A percentile compares a stretch with the other conserved stretches of the same genome.
phyloP scores from a whole-genome alignment of 2,888 invertebrate genomes.

The Leptinotarsa tumamoca region DNA sequence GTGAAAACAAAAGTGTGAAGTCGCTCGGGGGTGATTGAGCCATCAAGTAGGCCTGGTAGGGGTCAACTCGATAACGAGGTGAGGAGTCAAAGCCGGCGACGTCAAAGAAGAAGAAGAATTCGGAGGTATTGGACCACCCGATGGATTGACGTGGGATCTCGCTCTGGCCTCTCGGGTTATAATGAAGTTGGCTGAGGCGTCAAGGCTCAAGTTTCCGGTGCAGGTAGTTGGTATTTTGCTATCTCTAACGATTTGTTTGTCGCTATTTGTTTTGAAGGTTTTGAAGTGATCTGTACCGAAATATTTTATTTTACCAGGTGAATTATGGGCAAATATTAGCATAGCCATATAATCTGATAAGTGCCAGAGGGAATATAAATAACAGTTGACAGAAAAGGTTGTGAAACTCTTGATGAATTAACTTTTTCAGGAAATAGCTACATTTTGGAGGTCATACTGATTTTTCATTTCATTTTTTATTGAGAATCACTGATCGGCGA shows the following conservation, averaged over 20 bases:
- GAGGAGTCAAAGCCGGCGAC: constrained; percentile 56
- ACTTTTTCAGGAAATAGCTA: too few relatives aligned
- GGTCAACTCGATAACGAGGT: constrained; percentile 61
- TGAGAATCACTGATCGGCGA: too few relatives aligned
- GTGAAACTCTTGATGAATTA: too few relatives aligned
- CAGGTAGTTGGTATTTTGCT: constrained; percentile 28
- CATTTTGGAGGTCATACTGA: too few relatives aligned
- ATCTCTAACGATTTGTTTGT: constrained; percentile 21
- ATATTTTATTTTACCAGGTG: constrained; percentile 12
- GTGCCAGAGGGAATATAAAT: too few relatives aligned
- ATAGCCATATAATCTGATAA: background rate
- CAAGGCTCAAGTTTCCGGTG: constrained; percentile 25
- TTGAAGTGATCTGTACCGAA: constrained; percentile 12
- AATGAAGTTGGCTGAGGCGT: constrained; percentile 26
- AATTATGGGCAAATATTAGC: background rate
- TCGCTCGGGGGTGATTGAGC: constrained; percentile 57
- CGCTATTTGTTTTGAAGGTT: constrained; percentile 20
- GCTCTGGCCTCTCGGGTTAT: constrained; percentile 29
- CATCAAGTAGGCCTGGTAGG: constrained; percentile 57
- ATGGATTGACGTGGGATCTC: constrained; percentile 41
- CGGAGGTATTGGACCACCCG: constrained; percentile 50
- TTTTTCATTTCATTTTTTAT: too few relatives aligned
- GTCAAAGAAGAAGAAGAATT: constrained; percentile 38
- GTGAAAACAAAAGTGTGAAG: constrained; percentile 48
- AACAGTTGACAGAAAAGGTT: too few relatives aligned